Evolutionary conservation across 2,797 vertebrate genomes (phyloP).

Genomic region (Alca torda): DNA sequence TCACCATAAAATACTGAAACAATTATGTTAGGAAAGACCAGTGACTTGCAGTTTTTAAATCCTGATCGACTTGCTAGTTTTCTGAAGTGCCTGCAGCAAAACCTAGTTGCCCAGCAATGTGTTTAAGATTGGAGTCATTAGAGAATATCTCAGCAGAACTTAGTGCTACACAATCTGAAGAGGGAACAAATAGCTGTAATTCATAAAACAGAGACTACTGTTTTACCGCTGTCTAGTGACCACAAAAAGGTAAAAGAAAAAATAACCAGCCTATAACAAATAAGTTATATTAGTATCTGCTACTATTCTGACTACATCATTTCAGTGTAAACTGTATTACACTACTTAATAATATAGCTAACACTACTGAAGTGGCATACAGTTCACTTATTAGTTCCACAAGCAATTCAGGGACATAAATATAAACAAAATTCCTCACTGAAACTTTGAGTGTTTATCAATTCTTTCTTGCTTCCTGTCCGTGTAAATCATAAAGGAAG

Average conservation of each 20-base stretch:
- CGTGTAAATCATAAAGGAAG: background rate
- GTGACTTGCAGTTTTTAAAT: conserved; percentile 10
- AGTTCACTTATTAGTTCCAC: background rate
- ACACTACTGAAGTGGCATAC: background rate
- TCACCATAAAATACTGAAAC: background rate
- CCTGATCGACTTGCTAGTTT: background rate
- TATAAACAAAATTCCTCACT: background rate
- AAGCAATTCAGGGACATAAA: background rate
- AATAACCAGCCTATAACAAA: background rate
- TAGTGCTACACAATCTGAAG: background rate
- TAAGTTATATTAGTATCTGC: background rate
- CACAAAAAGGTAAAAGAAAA: background rate
- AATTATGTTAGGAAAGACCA: background rate
- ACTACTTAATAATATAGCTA: background rate
- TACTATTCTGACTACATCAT: background rate
- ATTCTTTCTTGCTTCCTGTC: background rate
- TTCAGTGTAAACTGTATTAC: background rate
- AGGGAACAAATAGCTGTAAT: background rate
- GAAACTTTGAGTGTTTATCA: background rate
- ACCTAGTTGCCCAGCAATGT: conserved; percentile 43
- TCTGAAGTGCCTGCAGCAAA: conserved; percentile 1
- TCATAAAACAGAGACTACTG: background rate
- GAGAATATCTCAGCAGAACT: conserved; percentile 10
- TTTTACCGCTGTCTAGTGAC: background rate
- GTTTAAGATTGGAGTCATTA: background rate